These are phyloP conservation scores for Meda fulgida DNA, from an alignment of 2,797 vertebrate species.

Conservation along the genomic window DNA sequence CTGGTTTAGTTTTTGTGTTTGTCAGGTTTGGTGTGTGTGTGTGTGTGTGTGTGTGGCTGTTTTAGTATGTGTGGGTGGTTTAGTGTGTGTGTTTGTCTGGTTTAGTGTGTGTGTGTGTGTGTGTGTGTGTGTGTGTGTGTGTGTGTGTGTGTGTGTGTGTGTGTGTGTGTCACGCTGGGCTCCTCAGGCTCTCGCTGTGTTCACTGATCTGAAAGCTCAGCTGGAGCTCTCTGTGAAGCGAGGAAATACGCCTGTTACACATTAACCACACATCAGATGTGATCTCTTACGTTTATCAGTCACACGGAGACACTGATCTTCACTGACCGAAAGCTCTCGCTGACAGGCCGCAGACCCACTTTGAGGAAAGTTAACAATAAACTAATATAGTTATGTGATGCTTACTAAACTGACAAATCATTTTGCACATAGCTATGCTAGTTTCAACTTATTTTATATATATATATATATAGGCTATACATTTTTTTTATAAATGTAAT, in stretches of 20 bases:
- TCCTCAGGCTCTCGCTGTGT: neutral
- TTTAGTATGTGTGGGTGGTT: too few relatives aligned
- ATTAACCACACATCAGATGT: neutral
- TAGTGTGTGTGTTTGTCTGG: too few relatives aligned
- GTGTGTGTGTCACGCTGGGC: neutral
- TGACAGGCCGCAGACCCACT: neutral
- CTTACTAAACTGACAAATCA: neutral
- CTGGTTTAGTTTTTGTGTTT: too few relatives aligned
- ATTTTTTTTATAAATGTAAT: too few relatives aligned
- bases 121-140: rapidly evolving
- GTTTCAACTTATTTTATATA: too few relatives aligned
- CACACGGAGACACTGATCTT: neutral
- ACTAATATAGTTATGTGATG: neutral
- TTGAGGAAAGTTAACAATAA: neutral
- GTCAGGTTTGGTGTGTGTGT: too few relatives aligned
- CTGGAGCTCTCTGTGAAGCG: neutral
- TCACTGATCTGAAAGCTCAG: neutral
- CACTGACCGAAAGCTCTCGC: neutral
- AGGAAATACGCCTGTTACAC: neutral
- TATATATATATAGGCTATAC: too few relatives aligned
- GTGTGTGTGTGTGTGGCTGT: too few relatives aligned
- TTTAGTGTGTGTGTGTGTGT: too few relatives aligned
- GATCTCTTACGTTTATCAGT: neutral
- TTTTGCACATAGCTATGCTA: too few relatives aligned
- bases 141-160: neutral